These are phyloP conservation scores for Symphodus melops DNA, from an alignment of 2,113 vertebrate species.

Conservation along the genomic window DNA sequence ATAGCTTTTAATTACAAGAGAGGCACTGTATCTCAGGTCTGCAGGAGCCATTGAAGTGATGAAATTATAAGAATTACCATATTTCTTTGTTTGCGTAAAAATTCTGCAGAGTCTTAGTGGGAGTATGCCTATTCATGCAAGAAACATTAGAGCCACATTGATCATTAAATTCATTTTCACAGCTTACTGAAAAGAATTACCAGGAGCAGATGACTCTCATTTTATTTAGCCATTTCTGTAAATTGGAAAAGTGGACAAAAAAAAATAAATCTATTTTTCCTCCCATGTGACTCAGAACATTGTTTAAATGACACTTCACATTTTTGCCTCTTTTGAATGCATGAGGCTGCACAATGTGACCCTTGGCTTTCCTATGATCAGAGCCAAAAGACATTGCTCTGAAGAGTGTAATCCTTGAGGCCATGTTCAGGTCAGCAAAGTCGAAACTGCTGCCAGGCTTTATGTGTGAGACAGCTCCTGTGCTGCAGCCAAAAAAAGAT, in stretches of 20 bases:
- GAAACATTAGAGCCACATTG: conserved; percentile 60
- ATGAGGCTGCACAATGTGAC: conserved; percentile 44
- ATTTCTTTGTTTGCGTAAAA: conserved; percentile 70
- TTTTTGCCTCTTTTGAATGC: conserved; percentile 42
- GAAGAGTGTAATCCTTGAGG: conserved; percentile 42
- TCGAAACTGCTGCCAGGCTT: conserved; percentile 9
- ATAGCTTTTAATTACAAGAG: conserved; percentile 67
- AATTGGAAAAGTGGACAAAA: conserved; percentile 54
- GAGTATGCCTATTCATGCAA: conserved; percentile 59
- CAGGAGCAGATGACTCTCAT: conserved; percentile 55
- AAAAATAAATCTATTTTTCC: conserved; percentile 57
- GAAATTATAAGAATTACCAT: conserved; percentile 68
- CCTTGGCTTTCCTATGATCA: conserved; percentile 57
- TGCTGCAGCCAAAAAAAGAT: conserved; percentile 33
- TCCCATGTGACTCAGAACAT: conserved; percentile 28
- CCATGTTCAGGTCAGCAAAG: conserved; percentile 52
- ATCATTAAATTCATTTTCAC: conserved; percentile 67
- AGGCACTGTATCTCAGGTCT: conserved; percentile 56
- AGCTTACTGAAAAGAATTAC: conserved; percentile 66
- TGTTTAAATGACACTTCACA: conserved; percentile 56
- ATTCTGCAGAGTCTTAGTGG: conserved; percentile 43
- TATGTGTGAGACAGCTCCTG: conserved; percentile 5
- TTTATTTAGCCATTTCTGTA: conserved; percentile 59
- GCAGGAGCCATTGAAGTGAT: conserved; percentile 62
- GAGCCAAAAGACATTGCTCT: conserved; percentile 49